Evolutionary conservation across 2,113 vertebrate species (phyloP).

Genomic region (Pseudolaguvia tuberculata): DNA sequence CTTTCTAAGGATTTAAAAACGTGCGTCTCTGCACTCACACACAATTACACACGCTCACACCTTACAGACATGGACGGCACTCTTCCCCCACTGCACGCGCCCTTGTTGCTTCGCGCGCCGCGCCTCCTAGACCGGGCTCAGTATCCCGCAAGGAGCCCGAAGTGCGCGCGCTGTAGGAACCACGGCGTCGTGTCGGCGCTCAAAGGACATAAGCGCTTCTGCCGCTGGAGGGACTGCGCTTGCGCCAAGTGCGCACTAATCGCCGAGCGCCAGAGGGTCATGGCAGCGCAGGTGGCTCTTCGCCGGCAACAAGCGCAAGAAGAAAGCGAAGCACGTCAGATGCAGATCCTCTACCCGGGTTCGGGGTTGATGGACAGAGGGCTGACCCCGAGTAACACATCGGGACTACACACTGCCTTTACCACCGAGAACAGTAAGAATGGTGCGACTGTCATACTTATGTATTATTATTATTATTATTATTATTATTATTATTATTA

Average conservation of each 20-base stretch:
- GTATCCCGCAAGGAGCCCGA: constrained; percentile 74
- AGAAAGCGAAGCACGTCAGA: constrained; percentile 75
- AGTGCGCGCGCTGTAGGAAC: constrained; percentile 85
- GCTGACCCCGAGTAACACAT: constrained; percentile 19
- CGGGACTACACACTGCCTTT: neutral
- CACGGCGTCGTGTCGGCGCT: constrained; percentile 87
- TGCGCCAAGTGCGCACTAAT: constrained; percentile 86
- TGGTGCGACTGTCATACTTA: neutral
- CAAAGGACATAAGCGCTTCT: constrained; percentile 89
- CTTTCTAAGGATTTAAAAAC: constrained; percentile 52
- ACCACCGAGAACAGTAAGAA: neutral
- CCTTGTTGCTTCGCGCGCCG: constrained; percentile 41
- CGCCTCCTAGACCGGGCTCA: constrained; percentile 67
- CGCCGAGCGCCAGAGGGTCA: constrained; percentile 85
- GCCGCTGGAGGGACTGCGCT: constrained; percentile 84
- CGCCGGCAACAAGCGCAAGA: constrained; percentile 87
- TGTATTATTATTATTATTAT: too few species aligned
- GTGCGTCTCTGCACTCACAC: neutral
- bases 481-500: too few species aligned
- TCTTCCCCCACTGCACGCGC: constrained; percentile 64
- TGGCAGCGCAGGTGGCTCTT: constrained; percentile 89
- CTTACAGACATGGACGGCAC: constrained; percentile 27
- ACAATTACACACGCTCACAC: neutral
- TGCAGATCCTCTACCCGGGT: constrained; percentile 64
- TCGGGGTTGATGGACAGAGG: constrained; percentile 47